phyloP scores from a whole-genome alignment of 2,888 invertebrate genomes.

The Watsonalla binaria region DNA sequence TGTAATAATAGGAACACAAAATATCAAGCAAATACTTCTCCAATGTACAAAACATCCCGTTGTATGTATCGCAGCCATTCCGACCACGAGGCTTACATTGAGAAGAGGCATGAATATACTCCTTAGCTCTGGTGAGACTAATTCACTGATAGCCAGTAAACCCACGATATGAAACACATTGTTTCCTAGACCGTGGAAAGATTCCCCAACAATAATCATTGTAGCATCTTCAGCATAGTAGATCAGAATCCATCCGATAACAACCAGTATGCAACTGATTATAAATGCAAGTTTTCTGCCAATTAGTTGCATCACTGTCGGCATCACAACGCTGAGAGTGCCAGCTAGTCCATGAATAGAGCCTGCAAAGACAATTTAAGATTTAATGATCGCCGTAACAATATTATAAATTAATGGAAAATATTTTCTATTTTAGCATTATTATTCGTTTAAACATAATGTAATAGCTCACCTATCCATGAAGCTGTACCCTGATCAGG shows the following conservation, averaged over 20 bases:
- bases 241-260: constrained; percentile 18
- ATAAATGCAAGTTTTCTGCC: constrained; percentile 19
- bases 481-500: no score
- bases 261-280: constrained; percentile 10
- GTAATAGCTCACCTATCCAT: no score
- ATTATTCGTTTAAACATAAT: constrained; percentile 1
- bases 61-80: constrained; percentile 1
- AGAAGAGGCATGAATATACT: constrained; percentile 12
- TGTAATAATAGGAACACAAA: no score
- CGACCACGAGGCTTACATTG: constrained; percentile 10
- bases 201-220: constrained; percentile 11
- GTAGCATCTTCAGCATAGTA: constrained; percentile 6
- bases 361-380: no score
- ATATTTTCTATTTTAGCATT: no score
- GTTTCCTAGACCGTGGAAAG: constrained; percentile 15
- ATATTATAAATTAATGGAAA: no score
- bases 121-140: constrained; percentile 18
- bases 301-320: constrained; percentile 5
- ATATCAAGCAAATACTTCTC: no score
- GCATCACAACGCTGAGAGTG: no score
- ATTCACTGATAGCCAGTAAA: constrained; percentile 19
- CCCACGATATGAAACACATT: constrained; percentile 16
- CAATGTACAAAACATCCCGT: not conserved
- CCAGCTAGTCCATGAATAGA: no score
- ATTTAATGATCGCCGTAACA: no score